phyloP scores from a whole-genome alignment of 2,113 vertebrate species.

The Cyrtonyx montezumae region DNA sequence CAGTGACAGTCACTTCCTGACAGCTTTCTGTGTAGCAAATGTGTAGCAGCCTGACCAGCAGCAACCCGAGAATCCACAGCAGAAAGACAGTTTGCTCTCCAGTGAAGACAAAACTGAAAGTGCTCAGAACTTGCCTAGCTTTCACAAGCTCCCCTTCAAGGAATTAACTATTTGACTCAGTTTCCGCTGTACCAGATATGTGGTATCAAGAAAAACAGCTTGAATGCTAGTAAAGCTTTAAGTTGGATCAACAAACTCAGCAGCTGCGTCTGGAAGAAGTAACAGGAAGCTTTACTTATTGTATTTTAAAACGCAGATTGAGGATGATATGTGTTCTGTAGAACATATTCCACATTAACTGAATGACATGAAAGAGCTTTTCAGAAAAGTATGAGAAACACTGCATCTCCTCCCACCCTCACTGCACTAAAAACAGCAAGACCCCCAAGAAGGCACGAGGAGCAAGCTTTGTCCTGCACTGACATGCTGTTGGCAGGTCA shows the following conservation, averaged over 20 bases:
- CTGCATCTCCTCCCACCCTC: neutral
- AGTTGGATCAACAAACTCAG: neutral
- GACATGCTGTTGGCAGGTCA: neutral
- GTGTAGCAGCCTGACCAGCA: neutral
- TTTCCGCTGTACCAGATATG: neutral
- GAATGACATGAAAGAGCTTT: neutral
- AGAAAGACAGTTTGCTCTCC: neutral
- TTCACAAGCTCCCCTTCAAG: neutral
- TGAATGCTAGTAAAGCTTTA: neutral
- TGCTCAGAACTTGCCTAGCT: neutral
- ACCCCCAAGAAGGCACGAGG: rapidly evolving
- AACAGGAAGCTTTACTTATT: neutral
- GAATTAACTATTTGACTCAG: neutral
- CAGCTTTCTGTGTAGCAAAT: neutral
- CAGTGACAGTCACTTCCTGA: neutral
- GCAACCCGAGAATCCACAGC: neutral
- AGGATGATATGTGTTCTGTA: neutral
- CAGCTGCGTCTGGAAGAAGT: neutral
- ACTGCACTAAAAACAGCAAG: rapidly evolving
- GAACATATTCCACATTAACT: neutral
- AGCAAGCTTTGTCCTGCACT: rapidly evolving
- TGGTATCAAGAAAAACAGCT: neutral
- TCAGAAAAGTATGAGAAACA: neutral
- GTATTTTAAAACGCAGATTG: neutral
- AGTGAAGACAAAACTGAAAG: neutral